Evolutionary conservation across 2,797 vertebrate species (phyloP), one percentile per base, ranked within the genome.

Genomic region (Hephaestus fuliginosus): DNA sequence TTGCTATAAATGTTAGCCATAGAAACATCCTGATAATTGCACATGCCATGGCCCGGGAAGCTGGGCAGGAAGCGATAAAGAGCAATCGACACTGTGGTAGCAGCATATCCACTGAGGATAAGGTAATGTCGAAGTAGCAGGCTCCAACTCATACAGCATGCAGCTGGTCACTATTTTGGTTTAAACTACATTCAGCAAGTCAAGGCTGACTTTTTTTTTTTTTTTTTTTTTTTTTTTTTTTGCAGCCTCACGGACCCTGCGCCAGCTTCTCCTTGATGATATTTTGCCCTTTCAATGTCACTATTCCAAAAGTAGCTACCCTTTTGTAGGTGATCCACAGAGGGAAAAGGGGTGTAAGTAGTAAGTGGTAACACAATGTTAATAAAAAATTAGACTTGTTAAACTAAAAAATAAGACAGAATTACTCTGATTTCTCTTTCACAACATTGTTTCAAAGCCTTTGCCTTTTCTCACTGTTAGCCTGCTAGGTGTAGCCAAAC

Each of bases 11-110:
- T 82, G 79, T 86, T 74, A 78, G 77, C 74, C 78, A 76, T 74
- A 80, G 78, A 81, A 88, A 88, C 84, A 74, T 88, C 68, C 86
- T 79, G 86, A 88, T 92, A 84, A 82, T 80, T 76, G 20, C 74
- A 65, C 76, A 83, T 74, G 82, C 75, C 46, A n/a, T 30, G 48
- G 69, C 81, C 51, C 49, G 52, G 85, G 86, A 89, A 91, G 67
- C 85, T 66, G 74, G 79, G 62, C 74, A 83, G 91, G 87, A 94
- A 89, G 81, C 86, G 94, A 94, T 93, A 92, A 86, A 78, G 72
- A 70, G 80, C 77, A 83, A 85, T 80, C 36, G n/a, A 74, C 80
- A 73, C 63, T 51, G 66, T 80, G 74, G 74, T 85, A 82, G 79
- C 36, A 1, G 69, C 74, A 15, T 76, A 56, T 83, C 48, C 70